Conservation (phyloP, 1,140 invertebrate genomes). For the Caerostris extrusa region DNA sequence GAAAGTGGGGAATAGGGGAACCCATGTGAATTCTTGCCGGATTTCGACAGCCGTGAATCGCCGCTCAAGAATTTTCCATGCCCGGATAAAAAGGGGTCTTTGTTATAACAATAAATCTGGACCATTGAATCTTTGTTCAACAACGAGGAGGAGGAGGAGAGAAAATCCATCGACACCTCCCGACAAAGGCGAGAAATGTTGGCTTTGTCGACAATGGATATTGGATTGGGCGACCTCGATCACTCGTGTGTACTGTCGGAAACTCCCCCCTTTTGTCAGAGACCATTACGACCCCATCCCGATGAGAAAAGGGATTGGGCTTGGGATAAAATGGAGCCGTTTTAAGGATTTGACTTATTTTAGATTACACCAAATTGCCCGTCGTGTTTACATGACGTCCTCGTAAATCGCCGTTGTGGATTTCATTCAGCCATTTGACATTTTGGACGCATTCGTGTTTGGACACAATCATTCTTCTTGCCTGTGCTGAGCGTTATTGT, state of each 20-base stretch:
- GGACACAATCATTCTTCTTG: no score
- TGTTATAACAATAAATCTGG: constrained; percentile 21
- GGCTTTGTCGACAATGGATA: constrained; percentile 36
- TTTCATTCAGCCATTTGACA: no score
- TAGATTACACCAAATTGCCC: not conserved
- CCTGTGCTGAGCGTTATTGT: no score
- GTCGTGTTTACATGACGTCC: not conserved
- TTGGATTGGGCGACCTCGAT: not conserved
- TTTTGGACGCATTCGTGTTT: no score
- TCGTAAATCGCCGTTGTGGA: not conserved
- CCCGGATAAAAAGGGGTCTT: not conserved
- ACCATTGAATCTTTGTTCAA: constrained; percentile 29
- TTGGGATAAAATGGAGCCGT: not conserved
- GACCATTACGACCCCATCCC: not conserved
- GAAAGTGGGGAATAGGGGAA: not conserved
- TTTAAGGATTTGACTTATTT: not conserved
- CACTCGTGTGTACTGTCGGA: not conserved
- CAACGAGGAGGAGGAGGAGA: not conserved
- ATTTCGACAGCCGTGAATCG: not conserved
- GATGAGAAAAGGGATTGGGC: not conserved
- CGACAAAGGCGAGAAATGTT: constrained; percentile 19
- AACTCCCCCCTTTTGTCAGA: not conserved
- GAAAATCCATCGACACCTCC: not conserved
- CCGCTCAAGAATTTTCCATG: constrained; percentile 27
- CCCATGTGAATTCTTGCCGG: not conserved